Evolutionary conservation across 23 tunicate species (phyloP), one percentile per base, ranked within the genome.

Genomic region (Trididemnum nubilum): DNA sequence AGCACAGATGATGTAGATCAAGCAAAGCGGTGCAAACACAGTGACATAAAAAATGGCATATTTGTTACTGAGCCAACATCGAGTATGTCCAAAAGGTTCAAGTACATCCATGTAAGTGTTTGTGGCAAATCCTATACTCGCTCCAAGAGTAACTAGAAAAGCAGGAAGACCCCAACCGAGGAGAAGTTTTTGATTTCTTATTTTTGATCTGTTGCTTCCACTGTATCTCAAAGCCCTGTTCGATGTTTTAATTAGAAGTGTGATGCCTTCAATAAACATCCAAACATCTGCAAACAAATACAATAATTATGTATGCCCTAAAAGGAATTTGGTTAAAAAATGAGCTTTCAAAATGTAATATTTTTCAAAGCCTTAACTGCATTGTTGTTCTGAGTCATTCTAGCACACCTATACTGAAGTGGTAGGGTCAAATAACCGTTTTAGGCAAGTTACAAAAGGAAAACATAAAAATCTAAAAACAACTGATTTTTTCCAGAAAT

Each of bases 241-340:
- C 63, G 80, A 81, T 19, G 87, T 88, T 66, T 88, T 88, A 37
- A 88, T 24, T 22, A 82, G 26, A 31, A 88, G 83, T 33, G 87
- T 82, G 0, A 88, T n/a, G 22, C 87, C 93, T 34, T 88, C 93
- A 79, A 77, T 33, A 0, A 76, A 64, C 93, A 88, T 88, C 93
- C 93, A 88, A 35, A 67, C 36, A 27, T 54, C 93, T 88, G 57
- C 4, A 70, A 67, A 36, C n/a, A n/a, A n/a, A n/a, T n/a, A n/a
- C n/a, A n/a, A n/a, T n/a, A n/a, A n/a, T n/a, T n/a, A n/a, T n/a
- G n/a, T n/a, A n/a, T n/a, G n/a, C n/a, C n/a, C n/a, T n/a, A n/a
- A n/a, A n/a, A n/a, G n/a, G n/a, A n/a, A n/a, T n/a, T n/a, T n/a
- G n/a, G n/a, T n/a, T n/a, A n/a, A n/a, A n/a, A n/a, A n/a, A n/a